A percentile compares a stretch with the other conserved stretches of the same genome.
phyloP scores from a whole-genome alignment of 1,140 invertebrate species.

The Megathymus violae region DNA sequence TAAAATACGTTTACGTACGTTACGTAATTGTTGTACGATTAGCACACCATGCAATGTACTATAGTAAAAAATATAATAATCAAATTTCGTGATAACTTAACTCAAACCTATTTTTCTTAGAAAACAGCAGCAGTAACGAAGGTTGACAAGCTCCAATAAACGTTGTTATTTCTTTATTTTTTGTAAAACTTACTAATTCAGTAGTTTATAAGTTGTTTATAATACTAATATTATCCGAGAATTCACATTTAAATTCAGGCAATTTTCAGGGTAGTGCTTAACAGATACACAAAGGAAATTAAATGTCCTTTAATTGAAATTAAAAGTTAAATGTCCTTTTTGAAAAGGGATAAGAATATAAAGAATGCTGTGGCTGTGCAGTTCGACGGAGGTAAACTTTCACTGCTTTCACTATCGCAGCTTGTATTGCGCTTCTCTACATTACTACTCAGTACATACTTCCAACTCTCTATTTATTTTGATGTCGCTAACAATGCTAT shows the following conservation, averaged over 20 bases:
- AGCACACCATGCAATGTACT: background rate
- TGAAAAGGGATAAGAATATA: constrained; percentile 45
- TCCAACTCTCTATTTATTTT: constrained; percentile 78
- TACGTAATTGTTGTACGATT: too few species aligned
- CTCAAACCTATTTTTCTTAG: background rate
- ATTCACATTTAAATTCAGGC: too few species aligned
- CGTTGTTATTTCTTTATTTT: background rate
- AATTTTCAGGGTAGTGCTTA: too few species aligned
- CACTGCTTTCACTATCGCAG: constrained; percentile 76
- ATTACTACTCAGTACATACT: constrained; percentile 51
- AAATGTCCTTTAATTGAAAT: too few species aligned
- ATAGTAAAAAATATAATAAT: constrained; percentile 1
- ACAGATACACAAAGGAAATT: too few species aligned
- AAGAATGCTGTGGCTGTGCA: constrained; percentile 49
- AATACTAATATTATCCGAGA: too few species aligned
- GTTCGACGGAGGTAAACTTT: constrained; percentile 58
- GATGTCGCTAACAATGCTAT: constrained; percentile 64
- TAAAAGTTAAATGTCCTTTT: constrained; percentile 40
- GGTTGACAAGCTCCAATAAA: constrained; percentile 15
- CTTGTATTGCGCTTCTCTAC: constrained; percentile 58
- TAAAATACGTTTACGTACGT: too few species aligned
- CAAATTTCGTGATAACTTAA: background rate
- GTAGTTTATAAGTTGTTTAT: background rate
- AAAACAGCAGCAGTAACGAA: constrained; percentile 1
- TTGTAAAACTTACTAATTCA: background rate